phyloP scores from a whole-genome alignment of 2,888 invertebrate genomes.

The Falcaria lacertinaria region DNA sequence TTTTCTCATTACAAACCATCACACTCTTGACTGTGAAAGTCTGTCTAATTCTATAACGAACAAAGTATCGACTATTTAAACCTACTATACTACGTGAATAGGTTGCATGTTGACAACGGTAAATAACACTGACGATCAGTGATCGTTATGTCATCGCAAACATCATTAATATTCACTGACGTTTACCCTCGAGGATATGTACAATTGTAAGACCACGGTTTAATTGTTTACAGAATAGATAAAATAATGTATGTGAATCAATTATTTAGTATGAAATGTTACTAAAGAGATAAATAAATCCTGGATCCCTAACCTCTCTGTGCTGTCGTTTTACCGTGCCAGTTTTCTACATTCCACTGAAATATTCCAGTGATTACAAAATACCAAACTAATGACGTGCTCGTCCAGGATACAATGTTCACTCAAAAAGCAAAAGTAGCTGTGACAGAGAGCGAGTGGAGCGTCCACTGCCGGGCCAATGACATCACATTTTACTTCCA shows the following conservation, averaged over 20 bases:
- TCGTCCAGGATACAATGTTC: conserved; percentile 62
- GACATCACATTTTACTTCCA: conserved; percentile 55
- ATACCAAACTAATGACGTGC: conserved; percentile 66
- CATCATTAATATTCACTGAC: not conserved
- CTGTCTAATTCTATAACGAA: too few species aligned
- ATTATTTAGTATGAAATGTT: too few species aligned
- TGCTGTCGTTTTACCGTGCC: conserved; percentile 14
- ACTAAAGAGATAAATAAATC: conserved; percentile 10
- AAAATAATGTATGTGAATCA: too few species aligned
- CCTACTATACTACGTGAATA: not conserved
- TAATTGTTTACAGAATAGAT: not conserved
- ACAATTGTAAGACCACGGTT: not conserved
- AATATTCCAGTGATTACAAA: conserved; percentile 55
- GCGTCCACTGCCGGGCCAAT: conserved; percentile 65
- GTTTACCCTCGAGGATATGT: not conserved
- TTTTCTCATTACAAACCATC: too few species aligned
- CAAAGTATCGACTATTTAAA: too few species aligned
- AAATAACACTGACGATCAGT: not conserved
- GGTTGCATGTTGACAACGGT: not conserved
- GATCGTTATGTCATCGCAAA: not conserved
- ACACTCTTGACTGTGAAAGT: too few species aligned
- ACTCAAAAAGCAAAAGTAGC: conserved; percentile 71
- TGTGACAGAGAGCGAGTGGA: conserved; percentile 60
- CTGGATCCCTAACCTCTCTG: conserved; percentile 3
- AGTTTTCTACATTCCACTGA: conserved; percentile 34